These are phyloP conservation scores for Cheirogaleus medius DNA, from an alignment of 2,113 vertebrate species.

Conservation along the genomic window DNA sequence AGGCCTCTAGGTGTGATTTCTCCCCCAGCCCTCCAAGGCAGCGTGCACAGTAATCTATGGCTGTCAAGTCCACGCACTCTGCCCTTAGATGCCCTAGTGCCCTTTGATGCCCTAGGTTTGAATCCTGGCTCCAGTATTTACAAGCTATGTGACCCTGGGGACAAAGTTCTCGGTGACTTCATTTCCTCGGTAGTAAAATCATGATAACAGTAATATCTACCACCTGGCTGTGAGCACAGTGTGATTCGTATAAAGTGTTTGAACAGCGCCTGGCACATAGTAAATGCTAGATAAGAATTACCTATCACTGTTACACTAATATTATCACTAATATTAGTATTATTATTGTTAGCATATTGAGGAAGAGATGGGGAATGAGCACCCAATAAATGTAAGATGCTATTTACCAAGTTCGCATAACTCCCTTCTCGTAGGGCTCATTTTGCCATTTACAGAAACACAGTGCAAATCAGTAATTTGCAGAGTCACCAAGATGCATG, in stretches of 20 bases:
- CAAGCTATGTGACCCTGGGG: background rate
- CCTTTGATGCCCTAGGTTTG: background rate
- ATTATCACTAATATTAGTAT: background rate
- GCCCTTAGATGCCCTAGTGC: no score
- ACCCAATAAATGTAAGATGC: background rate
- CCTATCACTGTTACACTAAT: background rate
- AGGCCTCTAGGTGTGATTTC: background rate
- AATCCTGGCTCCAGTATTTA: background rate
- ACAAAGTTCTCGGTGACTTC: background rate
- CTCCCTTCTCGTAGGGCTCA: background rate
- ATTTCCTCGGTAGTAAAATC: background rate
- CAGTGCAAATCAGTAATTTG: background rate
- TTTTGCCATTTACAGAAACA: background rate
- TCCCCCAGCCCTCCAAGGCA: background rate
- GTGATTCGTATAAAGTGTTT: background rate
- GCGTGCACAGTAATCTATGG: no score
- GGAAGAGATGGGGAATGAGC: background rate
- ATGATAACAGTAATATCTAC: background rate
- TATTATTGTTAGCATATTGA: background rate
- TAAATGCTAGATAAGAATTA: background rate
- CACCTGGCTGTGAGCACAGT: background rate
- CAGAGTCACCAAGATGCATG: no score
- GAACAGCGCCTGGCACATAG: background rate
- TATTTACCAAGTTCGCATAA: background rate
- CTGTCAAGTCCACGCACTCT: accelerated